Evolutionary conservation across 2,113 vertebrate genomes (phyloP).

Genomic region (Podarcis muralis): DNA sequence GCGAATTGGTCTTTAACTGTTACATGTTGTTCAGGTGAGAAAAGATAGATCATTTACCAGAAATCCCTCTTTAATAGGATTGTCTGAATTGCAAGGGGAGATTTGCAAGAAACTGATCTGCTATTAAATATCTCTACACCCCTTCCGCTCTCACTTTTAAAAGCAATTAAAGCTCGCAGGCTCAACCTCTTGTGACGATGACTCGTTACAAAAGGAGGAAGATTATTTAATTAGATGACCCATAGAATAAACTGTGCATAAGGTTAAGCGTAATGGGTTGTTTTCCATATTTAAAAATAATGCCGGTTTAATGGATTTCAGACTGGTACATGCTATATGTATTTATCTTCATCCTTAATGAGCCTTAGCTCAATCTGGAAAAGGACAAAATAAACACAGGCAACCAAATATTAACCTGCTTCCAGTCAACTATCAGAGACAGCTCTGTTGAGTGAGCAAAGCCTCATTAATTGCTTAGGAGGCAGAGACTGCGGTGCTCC

Average conservation of each 20-base stretch:
- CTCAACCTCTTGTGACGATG: neutral
- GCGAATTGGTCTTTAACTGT: neutral
- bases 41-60: neutral
- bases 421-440: neutral
- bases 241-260: neutral
- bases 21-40: neutral
- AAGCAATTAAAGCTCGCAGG: neutral
- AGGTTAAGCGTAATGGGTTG: neutral
- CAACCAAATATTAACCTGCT: neutral
- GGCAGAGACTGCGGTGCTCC: neutral
- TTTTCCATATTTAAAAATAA: constrained; percentile 2
- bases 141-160: neutral
- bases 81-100: neutral
- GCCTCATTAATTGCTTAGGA: neutral
- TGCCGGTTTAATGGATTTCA: constrained; percentile 3
- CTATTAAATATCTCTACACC: neutral
- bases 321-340: neutral
- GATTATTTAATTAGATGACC: constrained; percentile 1
- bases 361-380: neutral
- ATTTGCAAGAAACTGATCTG: neutral
- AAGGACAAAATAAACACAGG: neutral
- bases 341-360: neutral
- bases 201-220: neutral
- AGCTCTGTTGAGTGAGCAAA: neutral
- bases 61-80: neutral